Percentiles rank a stretch among this genome's conserved stretches.
Evolutionary conservation across 2,797 vertebrate species (phyloP).

Genomic region (Diplodus sargus): DNA sequence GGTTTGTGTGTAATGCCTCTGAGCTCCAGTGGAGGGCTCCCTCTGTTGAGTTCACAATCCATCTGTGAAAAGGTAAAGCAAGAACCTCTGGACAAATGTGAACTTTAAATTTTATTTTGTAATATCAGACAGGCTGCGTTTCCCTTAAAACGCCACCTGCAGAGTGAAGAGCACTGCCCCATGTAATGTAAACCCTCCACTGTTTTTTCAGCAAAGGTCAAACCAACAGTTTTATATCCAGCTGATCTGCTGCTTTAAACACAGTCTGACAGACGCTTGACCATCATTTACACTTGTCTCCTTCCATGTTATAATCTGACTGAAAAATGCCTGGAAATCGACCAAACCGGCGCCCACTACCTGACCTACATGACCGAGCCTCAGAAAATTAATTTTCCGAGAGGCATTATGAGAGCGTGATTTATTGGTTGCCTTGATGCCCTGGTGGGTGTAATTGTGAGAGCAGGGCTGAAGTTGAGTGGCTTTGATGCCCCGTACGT

Average conservation of each 20-base stretch:
- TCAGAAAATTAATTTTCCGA: constrained; percentile 82
- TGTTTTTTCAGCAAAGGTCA: constrained; percentile 11
- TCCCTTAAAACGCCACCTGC: neutral
- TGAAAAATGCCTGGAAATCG: constrained; percentile 59
- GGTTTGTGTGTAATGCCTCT: constrained; percentile 45
- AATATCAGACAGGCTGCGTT: constrained; percentile 5
- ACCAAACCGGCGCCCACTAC: constrained; percentile 52
- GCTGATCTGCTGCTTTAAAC: constrained; percentile 32
- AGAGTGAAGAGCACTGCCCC: neutral
- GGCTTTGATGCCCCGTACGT: constrained; percentile 70
- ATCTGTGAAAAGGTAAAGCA: constrained; percentile 45
- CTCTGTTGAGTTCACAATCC: constrained; percentile 56
- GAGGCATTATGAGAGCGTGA: constrained; percentile 79
- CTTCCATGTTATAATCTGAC: constrained; percentile 46
- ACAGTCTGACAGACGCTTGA: constrained; percentile 32
- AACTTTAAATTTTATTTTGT: neutral
- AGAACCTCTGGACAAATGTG: neutral
- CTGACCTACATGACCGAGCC: constrained; percentile 79
- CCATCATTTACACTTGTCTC: constrained; percentile 41
- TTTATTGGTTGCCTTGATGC: constrained; percentile 73
- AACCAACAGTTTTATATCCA: constrained; percentile 9
- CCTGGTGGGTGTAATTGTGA: constrained; percentile 74
- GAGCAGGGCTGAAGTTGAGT: constrained; percentile 74
- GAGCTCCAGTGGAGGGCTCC: constrained; percentile 73
- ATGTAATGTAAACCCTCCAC: neutral